A percentile compares a stretch with the other conserved stretches of the same genome.
Conservation (phyloP, 2,113 vertebrate genomes). For the Coreoperca whiteheadi region DNA sequence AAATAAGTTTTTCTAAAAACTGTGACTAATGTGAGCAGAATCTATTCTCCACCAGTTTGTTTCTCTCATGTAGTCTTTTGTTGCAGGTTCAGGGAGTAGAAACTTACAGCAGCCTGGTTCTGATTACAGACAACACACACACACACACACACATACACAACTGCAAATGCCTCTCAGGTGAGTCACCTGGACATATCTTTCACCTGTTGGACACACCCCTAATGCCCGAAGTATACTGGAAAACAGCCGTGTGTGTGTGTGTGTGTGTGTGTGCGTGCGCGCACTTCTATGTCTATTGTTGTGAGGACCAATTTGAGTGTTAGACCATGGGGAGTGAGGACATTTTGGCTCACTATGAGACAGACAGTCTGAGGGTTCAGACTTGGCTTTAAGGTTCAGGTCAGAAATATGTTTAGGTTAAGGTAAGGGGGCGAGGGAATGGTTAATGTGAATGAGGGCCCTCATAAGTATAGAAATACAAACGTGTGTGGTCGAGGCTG, state of each 20-base stretch:
- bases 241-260: background rate
- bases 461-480: too few relatives aligned
- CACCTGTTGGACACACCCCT: constrained; percentile 32
- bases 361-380: too few relatives aligned
- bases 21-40: background rate
- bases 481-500: background rate
- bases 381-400: too few relatives aligned
- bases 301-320: too few relatives aligned
- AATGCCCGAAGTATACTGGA: background rate
- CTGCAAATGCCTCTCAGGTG: constrained; percentile 18
- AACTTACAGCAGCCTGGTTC: constrained; percentile 2
- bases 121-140: constrained; percentile 26
- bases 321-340: too few relatives aligned
- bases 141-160: too few relatives aligned
- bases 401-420: too few relatives aligned
- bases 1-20: background rate
- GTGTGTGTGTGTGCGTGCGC: background rate
- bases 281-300: background rate
- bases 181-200: constrained; percentile 40
- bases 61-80: background rate
- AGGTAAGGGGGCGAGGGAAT: too few relatives aligned
- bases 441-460: too few relatives aligned
- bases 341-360: too few relatives aligned
- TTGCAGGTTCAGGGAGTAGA: background rate
- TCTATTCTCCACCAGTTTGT: background rate